Base-by-base conservation (phyloP, 2,888 invertebrate species). In the Hirtodrosophila trivittata region DNA sequence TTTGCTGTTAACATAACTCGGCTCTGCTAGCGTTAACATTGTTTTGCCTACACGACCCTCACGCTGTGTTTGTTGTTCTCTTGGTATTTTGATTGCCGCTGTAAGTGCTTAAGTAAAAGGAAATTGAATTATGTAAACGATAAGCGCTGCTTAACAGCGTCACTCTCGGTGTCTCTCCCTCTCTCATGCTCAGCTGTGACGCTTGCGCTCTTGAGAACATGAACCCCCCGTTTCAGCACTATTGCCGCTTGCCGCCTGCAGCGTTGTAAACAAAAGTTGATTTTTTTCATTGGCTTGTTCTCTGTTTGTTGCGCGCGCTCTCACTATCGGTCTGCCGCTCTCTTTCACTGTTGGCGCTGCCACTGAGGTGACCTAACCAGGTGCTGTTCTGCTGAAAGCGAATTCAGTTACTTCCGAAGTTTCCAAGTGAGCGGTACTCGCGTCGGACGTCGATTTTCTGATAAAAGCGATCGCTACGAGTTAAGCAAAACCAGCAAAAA, bases 401-500 rank as follows among this genome's bases (percentile, higher is more conserved):
- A 88, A 87, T 87, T 86, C 88, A 89, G 88, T 89, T 88, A 89
- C 84, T 88, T 86, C 78, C 86, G 80, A 87, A 87, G 82, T 87
- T 87, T 87, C 84, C 73, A 67, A 83, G 77, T 81, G 82, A 77
- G 75, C 78, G 83, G 88, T 83, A 49, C 63, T 57, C 64, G 75
- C 63, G 77, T 33, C 84, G 84, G 62, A 60, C 45, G 73, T 10
- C 58, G 46, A 60, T 41, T 60, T 37, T 18, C 52, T 10, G 21
- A 45, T 39, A 32, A 21, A 49, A 32, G 41, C 45, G 52, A 73
- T 52, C 62, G 52, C 57, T 45, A 72, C 83, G 57, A 67, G 57
- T 58, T 47, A 33, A 73, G 50, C 66, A 59, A 38, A 50, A 60
- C 10, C 32, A 55, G 57, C 65, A 57, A 47, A 60, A 66, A 66